These are phyloP conservation scores for Cyrtonyx montezumae DNA, from an alignment of 2,113 vertebrate genomes.

Conservation along the genomic window DNA sequence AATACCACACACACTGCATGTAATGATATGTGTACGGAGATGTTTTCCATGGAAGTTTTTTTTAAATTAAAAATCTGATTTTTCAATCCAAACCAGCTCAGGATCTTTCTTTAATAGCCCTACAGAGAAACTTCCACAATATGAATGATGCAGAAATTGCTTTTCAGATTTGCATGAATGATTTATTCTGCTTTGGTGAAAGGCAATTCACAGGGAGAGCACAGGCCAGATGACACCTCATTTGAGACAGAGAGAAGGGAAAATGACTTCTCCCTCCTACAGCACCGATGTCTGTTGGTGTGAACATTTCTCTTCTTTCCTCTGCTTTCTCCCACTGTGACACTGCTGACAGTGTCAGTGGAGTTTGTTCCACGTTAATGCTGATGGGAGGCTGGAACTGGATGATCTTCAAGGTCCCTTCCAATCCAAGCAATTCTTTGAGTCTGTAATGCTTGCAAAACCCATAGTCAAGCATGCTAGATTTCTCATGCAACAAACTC, in stretches of 20 bases:
- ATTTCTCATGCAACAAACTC: not conserved
- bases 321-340: not conserved
- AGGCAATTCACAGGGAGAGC: not conserved
- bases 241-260: not conserved
- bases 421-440: not conserved
- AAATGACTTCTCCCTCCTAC: not conserved
- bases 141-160: slow-evolving; percentile 51
- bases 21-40: not conserved
- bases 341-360: not conserved
- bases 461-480: not conserved
- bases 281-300: not conserved
- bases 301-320: not conserved
- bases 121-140: slow-evolving; percentile 13
- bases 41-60: not conserved
- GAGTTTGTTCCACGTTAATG: not conserved
- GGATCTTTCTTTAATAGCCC: not conserved
- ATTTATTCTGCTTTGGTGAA: slow-evolving; percentile 48
- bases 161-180: slow-evolving; percentile 50
- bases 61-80: slow-evolving; percentile 5
- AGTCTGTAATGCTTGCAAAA: not conserved
- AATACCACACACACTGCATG: not conserved
- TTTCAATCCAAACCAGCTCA: not conserved
- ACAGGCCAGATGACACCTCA: not conserved
- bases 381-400: not conserved
- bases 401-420: not conserved